Evolutionary conservation across 2,888 invertebrate species (phyloP).

Genomic region (Ophion ventricosus): DNA sequence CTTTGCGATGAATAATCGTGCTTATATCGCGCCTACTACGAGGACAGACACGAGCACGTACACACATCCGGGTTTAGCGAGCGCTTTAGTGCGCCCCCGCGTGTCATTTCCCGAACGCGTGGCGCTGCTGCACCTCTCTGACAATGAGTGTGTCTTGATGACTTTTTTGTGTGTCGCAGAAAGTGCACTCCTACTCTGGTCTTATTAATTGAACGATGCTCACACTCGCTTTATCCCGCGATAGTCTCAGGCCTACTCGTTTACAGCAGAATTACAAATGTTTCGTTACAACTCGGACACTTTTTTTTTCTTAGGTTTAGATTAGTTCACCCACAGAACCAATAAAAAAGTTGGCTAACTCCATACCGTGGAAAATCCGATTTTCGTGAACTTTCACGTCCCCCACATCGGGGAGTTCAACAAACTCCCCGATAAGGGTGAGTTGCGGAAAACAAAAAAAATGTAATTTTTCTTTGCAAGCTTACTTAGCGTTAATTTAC

Average conservation of each 20-base stretch:
- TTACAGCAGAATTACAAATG: background rate
- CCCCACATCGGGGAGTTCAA: no score
- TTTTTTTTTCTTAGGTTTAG: no score
- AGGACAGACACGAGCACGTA: background rate
- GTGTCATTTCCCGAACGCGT: constrained; percentile 3
- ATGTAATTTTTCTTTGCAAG: no score
- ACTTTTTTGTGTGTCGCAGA: background rate
- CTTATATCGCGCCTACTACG: background rate
- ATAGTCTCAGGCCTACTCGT: background rate
- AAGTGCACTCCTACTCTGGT: background rate
- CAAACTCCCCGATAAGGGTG: no score
- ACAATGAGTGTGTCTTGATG: constrained; percentile 3
- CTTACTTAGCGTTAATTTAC: no score
- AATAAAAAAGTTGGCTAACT: no score
- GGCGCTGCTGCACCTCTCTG: background rate
- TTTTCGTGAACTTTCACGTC: no score
- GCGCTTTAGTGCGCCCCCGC: constrained; percentile 37
- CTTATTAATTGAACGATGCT: constrained; percentile 12
- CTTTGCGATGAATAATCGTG: background rate
- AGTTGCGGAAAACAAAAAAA: no score
- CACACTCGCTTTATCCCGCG: background rate
- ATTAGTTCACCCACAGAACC: no score
- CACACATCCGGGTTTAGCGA: constrained; percentile 19
- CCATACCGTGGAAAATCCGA: no score
- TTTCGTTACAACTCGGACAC: background rate